Percentiles rank a stretch among this genome's conserved stretches.
These are phyloP conservation scores for Mastigias papua DNA, from an alignment of 30 jellyfish, hydroid and myxozoan genomes.

Conservation along the genomic window DNA sequence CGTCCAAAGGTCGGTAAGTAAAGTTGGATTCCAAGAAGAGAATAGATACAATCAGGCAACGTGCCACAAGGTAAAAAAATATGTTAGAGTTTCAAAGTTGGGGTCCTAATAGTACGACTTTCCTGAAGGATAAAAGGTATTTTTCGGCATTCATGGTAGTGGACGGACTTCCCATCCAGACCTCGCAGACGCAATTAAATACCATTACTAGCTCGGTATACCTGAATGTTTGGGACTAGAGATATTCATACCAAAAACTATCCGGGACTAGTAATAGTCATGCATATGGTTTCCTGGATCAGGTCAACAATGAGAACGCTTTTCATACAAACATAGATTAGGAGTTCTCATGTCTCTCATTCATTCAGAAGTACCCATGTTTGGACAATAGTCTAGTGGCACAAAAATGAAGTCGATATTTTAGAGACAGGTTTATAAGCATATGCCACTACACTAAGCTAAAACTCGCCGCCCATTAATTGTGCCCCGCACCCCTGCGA, in stretches of 20 bases:
- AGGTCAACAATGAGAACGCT: too few species aligned
- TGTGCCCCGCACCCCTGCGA: not conserved
- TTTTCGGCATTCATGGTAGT: not conserved
- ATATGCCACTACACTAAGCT: too few species aligned
- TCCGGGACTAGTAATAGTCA: too few species aligned
- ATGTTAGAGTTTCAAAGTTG: not conserved
- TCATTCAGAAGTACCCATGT: too few species aligned
- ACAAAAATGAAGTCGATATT: too few species aligned
- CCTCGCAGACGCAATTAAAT: not conserved
- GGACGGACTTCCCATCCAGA: not conserved
- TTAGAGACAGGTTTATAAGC: too few species aligned
- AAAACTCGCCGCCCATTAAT: not conserved
- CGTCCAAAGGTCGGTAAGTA: constrained; percentile 60
- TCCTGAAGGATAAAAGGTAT: not conserved
- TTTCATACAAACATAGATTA: too few species aligned
- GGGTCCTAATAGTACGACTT: not conserved
- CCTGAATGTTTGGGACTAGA: too few species aligned
- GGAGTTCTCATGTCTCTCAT: too few species aligned
- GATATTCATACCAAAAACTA: too few species aligned
- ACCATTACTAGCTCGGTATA: not conserved
- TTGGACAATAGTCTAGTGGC: too few species aligned
- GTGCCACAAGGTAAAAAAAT: constrained; percentile 3
- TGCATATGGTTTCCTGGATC: too few species aligned
- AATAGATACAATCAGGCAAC: constrained; percentile 17
- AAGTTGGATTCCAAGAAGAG: constrained; percentile 39